Conservation (phyloP, 2,797 vertebrate species). For the Erethizon dorsatum region DNA sequence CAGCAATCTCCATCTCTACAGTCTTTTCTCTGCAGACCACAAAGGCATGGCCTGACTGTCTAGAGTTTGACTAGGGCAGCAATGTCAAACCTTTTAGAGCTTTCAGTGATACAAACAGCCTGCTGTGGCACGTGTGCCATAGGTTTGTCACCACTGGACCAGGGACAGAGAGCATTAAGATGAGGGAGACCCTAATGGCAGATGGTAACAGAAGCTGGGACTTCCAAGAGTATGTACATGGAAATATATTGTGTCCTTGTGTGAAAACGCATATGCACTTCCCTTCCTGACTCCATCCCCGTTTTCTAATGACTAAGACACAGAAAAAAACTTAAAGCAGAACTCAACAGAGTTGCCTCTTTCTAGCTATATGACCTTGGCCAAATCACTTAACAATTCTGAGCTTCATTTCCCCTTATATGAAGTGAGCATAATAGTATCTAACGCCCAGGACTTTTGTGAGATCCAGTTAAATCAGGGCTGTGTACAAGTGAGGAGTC, state of each 20-base stretch:
- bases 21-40: conserved; percentile 14
- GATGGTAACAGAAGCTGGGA: neutral
- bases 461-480: conserved; percentile 27
- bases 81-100: neutral
- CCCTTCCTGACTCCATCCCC: neutral
- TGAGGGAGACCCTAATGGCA: neutral
- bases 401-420: conserved; percentile 23
- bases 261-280: neutral
- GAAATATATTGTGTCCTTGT: neutral
- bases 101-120: neutral
- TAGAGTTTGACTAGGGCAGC: conserved; percentile 5
- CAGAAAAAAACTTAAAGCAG: conserved; percentile 16
- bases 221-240: neutral
- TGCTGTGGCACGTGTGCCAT: neutral
- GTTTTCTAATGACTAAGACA: conserved; percentile 58
- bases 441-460: conserved; percentile 17
- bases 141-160: neutral
- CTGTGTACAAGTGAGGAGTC: neutral
- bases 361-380: conserved; percentile 24
- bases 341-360: conserved; percentile 7
- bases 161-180: neutral
- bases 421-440: neutral
- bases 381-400: conserved; percentile 33
- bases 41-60: neutral
- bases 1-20: neutral